Percentiles rank a stretch among this genome's conserved stretches.
Conservation (phyloP, 2,113 vertebrate species). For the Gallinago paraguaiae region DNA sequence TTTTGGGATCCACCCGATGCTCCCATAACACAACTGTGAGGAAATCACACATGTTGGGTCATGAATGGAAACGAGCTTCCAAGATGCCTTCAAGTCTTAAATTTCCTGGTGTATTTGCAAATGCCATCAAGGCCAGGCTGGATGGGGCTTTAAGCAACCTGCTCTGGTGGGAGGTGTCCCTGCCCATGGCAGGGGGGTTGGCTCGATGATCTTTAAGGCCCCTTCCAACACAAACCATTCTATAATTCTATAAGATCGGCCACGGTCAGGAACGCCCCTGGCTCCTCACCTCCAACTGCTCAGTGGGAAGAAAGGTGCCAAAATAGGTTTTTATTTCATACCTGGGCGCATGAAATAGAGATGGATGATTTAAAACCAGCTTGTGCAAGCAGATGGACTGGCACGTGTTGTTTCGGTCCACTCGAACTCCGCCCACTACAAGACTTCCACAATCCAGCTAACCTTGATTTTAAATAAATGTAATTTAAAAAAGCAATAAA, state of each 20-base stretch:
- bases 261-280: accelerated
- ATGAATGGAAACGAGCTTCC: not conserved
- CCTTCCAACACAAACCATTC: no score
- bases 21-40: accelerated
- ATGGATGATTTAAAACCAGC: not conserved
- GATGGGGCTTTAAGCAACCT: no score
- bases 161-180: no score
- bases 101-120: not conserved
- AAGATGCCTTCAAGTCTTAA: not conserved
- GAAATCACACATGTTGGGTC: accelerated
- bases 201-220: no score
- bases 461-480: not conserved
- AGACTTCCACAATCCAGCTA: not conserved
- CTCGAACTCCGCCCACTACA: not conserved
- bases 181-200: no score
- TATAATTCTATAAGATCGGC: not conserved
- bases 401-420: accelerated
- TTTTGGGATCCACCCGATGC: not conserved
- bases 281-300: not conserved
- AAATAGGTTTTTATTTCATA: not conserved
- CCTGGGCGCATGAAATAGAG: not conserved
- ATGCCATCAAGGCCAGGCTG: no score
- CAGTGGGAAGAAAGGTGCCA: not conserved
- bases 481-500: not conserved
- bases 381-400: not conserved